Evolutionary conservation across 1,140 invertebrate genomes (phyloP), one percentile per base, ranked within the genome.

Genomic region (Euwallacea similis): DNA sequence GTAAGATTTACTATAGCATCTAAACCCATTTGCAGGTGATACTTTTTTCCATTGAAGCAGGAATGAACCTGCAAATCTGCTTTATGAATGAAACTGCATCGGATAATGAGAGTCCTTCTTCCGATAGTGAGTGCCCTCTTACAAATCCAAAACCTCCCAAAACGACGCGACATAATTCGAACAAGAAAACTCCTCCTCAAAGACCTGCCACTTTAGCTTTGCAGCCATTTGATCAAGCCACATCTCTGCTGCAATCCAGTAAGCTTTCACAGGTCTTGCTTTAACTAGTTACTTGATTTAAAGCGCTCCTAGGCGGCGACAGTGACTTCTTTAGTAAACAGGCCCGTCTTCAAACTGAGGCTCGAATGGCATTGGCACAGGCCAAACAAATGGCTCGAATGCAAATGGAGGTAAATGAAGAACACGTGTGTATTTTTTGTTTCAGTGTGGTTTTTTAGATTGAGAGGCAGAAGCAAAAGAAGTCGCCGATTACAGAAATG

Each of bases 71-170:
- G 13, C 94, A 97, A 86, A 95, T 96, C 76, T 95, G 94, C 85
- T 96, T 96, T 82, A 93, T 97, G 92, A 97, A 97, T 82, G 94
- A 97, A 79, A 92, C 92, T 55, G 90, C 90, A 13, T 94, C 92
- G 58, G 93, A 95, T 77, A 90, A 86, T 72, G 91, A 92, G 80
- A 91, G 90, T 60, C 88, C 89, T 47, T 85, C 84, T 59, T 91
- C 89, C 43, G 90, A 92, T 73, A 84, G 85, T 67, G 90, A 92
- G 72, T 78, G 76, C 47, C 75, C 79, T 10, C 71, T 78, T 43
- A 78, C 78, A 0, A 80, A 79, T 46, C 77, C 80, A 6, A 80
- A 80, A 72, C 77, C 77, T 76, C 61, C 75, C 55, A 70, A 80
- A 84, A 76, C 78, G 80, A 72, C 79, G 9, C 54, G 62, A 56